Evolutionary conservation across 2,797 vertebrate genomes (phyloP), one percentile per base, ranked within the genome.

Genomic region (Babyrousa celebensis): DNA sequence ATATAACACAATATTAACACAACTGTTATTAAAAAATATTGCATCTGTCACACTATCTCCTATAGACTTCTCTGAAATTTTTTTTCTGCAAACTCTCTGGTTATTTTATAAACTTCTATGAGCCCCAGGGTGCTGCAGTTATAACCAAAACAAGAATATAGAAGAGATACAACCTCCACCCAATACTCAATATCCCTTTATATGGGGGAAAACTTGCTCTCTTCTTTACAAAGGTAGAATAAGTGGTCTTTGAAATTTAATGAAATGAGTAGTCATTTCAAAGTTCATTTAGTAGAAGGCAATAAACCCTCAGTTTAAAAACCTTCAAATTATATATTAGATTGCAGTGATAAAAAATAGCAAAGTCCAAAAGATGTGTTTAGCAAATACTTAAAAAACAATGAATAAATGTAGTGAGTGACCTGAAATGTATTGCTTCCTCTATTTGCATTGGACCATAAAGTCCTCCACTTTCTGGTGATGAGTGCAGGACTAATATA

Each of bases 1-100:
- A 78, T 32, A 67, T 89, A 96, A 54, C 48, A 68, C 92, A 96
- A 88, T 86, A 94, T 89, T 77, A 86, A 72, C 65, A 52, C 40
- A 29, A 63, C 56, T 40, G 27, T 89, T 62, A 75, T 77, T 43
- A 71, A 85, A 74, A 91, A 68, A 90, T 65, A 75, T 52, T 90
- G 21, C 29, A 78, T 78, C 74, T 78, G 52, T 84, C 71, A 25
- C 12, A 90, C 94, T 23, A 72, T 75, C 21, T 23, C 16, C 52
- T 74, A 77, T 85, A 88, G 10, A 29, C 1, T 43, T 72, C 84
- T 77, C 56, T 92, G 25, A 86, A 91, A 80, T 80, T 79, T 15
- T 74, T n/a, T 72, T 96, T 67, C 40, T 70, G 62, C 56, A 18
- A 72, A 58, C 3, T 17, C 4, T 21, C 18, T 43, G n/a, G 16